A percentile compares a stretch with the other conserved stretches of the same genome.
Evolutionary conservation across 35 echinoderm and acorn worm genomes (phyloP).

Genomic region (Strongylocentrotus purpuratus): DNA sequence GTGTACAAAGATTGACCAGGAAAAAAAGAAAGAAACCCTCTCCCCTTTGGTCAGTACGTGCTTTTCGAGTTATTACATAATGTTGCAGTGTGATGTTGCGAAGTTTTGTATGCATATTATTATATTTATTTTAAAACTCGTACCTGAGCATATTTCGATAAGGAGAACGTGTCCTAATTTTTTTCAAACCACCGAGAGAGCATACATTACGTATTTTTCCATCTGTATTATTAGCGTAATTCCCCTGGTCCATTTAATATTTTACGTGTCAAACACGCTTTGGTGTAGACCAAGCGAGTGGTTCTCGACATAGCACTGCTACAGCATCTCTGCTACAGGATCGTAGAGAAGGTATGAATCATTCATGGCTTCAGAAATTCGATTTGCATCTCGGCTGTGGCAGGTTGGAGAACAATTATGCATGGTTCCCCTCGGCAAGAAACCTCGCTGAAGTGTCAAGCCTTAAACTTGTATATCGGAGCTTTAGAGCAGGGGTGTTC

Average conservation of each 20-base stretch:
- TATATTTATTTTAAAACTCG: no score
- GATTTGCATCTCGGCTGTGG: background rate
- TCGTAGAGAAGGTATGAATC: background rate
- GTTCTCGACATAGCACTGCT: background rate
- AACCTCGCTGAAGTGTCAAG: constrained; percentile 42
- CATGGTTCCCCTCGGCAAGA: constrained; percentile 35
- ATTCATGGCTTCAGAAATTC: constrained; percentile 35
- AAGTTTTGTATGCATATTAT: no score
- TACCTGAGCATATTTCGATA: no score
- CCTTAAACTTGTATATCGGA: constrained; percentile 18
- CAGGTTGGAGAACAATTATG: background rate
- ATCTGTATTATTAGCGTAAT: background rate
- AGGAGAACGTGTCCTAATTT: no score
- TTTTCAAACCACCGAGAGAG: no score
- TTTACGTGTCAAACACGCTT: background rate
- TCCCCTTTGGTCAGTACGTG: no score
- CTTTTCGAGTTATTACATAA: no score
- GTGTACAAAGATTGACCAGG: no score
- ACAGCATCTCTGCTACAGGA: background rate
- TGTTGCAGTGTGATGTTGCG: no score
- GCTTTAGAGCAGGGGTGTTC: background rate
- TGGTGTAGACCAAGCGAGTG: background rate
- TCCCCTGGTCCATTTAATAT: background rate
- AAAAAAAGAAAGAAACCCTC: no score
- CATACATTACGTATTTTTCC: background rate